Base-by-base conservation (phyloP, 2,888 invertebrate genomes). In the Gymnoscelis rufifasciata region DNA sequence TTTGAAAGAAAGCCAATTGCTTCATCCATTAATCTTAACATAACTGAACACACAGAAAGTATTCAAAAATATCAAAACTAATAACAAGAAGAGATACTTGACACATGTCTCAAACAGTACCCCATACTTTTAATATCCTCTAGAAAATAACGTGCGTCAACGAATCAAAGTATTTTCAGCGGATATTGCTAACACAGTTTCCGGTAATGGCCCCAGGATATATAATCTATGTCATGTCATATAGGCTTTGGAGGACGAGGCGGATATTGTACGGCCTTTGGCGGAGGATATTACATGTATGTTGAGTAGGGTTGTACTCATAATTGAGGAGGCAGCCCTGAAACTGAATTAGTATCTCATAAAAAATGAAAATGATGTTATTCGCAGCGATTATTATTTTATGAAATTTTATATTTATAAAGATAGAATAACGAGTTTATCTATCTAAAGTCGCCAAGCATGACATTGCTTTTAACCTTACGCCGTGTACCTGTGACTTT, bases 131-230 rank as follows among this genome's bases (percentile, higher is more conserved):
- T 39, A 47, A 42, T 47, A 33, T 47, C 43, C 42, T 33, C n/a
- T 14, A 46, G 24, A 50, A 33, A 15, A 44, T 50, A 43, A 52
- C 24, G 27, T 53, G 52, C 42, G 52, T 52, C 50, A 49, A 59
- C 58, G 57, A 59, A 64, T 67, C 64, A 62, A 58, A 62, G 59
- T 33, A 51, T 45, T 44, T 39, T 39, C 54, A n/a, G 74, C 80
- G 83, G 83, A 83, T 82, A 82, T 83, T 80, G 68, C 69, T 68
- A 74, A 64, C 67, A 64, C 62, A 68, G 70, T 74, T 72, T 73
- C 74, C 74, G 74, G 69, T 63, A 68, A 74, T 77, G 64, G 73
- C 74, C 74, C 62, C 62, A 65, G 64, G 64, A 60, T 60, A 62
- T 37, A 47, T 46, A 45, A 43, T 41, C 38, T 44, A 43, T 38